Conservation (phyloP, 2,797 vertebrate genomes). For the Epinephelus coioides region DNA sequence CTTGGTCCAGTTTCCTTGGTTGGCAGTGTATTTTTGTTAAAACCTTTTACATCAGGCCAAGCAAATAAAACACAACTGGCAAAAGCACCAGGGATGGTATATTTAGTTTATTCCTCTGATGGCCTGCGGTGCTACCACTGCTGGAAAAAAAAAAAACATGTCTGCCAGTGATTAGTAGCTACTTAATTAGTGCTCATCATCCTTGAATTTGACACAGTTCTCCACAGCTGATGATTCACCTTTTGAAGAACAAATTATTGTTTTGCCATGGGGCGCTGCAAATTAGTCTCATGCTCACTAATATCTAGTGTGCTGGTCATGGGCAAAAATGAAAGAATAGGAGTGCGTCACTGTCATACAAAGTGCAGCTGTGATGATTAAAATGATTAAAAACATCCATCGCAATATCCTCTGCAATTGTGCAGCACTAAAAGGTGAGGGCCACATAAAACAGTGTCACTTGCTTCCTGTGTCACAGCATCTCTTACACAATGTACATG, state of each 20-base stretch:
- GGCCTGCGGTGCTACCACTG: not conserved
- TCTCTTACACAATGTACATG: not conserved
- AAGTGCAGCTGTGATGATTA: not conserved
- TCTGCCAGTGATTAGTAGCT: slow-evolving; percentile 11
- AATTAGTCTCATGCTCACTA: slow-evolving; percentile 8
- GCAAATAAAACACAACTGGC: not conserved
- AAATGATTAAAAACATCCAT: not conserved
- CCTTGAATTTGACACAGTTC: slow-evolving; percentile 25
- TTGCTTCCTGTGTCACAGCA: not conserved
- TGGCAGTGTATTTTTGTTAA: not conserved
- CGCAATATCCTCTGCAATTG: not conserved
- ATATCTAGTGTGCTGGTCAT: not conserved
- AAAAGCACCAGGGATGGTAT: not conserved
- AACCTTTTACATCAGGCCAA: not conserved
- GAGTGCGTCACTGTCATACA: not conserved
- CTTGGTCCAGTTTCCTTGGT: not conserved
- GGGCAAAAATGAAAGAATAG: not conserved
- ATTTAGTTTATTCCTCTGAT: not conserved
- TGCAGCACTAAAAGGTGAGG: not conserved
- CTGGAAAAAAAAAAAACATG: not conserved
- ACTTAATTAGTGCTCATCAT: slow-evolving; percentile 33
- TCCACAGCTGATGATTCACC: not conserved
- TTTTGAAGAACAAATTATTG: slow-evolving; percentile 1
- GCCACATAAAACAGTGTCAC: not conserved
- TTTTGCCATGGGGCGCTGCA: slow-evolving; percentile 3